A percentile compares a stretch with the other conserved stretches of the same genome.
Evolutionary conservation across 1,140 invertebrate species (phyloP).

Genomic region (Drosophila chauvacae): DNA sequence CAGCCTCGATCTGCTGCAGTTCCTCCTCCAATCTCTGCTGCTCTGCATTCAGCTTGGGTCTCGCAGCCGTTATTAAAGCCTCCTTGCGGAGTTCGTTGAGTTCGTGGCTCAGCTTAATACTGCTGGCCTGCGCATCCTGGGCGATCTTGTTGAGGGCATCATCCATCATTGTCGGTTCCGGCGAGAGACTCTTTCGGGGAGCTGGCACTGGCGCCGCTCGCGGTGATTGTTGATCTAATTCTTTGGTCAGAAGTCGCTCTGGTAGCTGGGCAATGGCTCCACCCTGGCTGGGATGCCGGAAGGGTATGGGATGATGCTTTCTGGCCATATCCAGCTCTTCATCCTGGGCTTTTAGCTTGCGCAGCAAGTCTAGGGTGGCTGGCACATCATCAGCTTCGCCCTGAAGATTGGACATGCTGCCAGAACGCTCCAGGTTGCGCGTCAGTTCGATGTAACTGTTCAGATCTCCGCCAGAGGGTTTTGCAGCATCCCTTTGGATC

Average conservation of each 20-base stretch:
- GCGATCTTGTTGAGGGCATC: constrained; percentile 87
- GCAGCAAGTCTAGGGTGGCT: constrained; percentile 67
- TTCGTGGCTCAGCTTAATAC: constrained; percentile 86
- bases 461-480: constrained; percentile 81
- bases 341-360: constrained; percentile 74
- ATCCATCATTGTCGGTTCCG: constrained; percentile 84
- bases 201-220: constrained; percentile 64
- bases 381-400: constrained; percentile 61
- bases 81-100: constrained; percentile 82
- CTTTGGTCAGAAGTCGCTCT: constrained; percentile 54
- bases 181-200: constrained; percentile 74
- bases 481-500: constrained; percentile 86
- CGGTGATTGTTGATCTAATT: constrained; percentile 23
- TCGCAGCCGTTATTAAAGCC: constrained; percentile 70
- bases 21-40: constrained; percentile 74
- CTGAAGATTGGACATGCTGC: constrained; percentile 76
- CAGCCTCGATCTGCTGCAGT: constrained; percentile 82
- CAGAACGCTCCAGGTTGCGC: constrained; percentile 71
- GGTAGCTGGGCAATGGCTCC: constrained; percentile 79
- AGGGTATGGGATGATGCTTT: constrained; percentile 62
- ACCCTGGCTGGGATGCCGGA: constrained; percentile 75
- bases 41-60: constrained; percentile 66
- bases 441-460: constrained; percentile 76
- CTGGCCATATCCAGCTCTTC: constrained; percentile 43
- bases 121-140: constrained; percentile 87